Conservation (phyloP, 2,113 vertebrate genomes). For the Suncus etruscus region DNA sequence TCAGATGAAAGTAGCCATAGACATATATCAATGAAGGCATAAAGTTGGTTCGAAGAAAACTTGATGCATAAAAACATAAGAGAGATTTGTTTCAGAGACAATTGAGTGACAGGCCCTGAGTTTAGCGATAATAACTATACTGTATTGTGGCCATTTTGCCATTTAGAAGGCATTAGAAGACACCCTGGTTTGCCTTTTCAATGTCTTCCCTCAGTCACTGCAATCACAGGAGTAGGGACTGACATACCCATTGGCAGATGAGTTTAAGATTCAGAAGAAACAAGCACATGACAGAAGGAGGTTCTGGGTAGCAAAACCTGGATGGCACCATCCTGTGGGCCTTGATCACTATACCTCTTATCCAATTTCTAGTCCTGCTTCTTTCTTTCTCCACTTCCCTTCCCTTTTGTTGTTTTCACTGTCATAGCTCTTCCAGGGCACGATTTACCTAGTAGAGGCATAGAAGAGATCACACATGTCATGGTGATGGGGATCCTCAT, state of each 20-base stretch:
- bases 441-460: too few species aligned
- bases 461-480: too few species aligned
- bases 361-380: neutral
- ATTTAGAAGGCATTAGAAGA: rapidly evolving
- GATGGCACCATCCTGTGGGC: neutral
- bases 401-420: too few species aligned
- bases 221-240: neutral
- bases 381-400: too few species aligned
- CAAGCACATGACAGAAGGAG: neutral
- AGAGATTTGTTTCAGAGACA: neutral
- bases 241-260: rapidly evolving
- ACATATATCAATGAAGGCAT: rapidly evolving
- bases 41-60: neutral
- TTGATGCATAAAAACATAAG: neutral
- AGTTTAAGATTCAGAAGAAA: neutral
- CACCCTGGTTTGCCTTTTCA: neutral
- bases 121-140: neutral
- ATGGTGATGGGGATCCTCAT: too few species aligned
- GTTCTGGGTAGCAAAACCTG: neutral
- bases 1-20: too few species aligned
- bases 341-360: neutral
- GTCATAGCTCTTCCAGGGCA: too few species aligned
- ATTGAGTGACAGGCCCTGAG: neutral
- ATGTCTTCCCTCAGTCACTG: neutral
- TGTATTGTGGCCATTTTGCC: rapidly evolving